A percentile compares a stretch with the other conserved stretches of the same genome.
These are phyloP conservation scores for Trematomus bernacchii DNA, from an alignment of 2,797 vertebrate genomes.

Conservation along the genomic window DNA sequence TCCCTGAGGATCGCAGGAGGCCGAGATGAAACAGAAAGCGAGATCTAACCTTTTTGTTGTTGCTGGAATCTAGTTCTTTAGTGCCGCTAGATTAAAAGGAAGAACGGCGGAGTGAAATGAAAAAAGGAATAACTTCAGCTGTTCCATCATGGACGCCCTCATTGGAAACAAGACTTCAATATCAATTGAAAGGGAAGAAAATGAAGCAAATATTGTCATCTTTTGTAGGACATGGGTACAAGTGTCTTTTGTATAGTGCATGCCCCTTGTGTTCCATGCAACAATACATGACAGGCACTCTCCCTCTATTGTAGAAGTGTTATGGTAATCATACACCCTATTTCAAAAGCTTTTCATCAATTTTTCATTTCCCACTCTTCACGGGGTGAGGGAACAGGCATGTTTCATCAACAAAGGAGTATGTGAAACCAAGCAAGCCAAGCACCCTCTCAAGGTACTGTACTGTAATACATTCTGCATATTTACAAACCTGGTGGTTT, in stretches of 20 bases:
- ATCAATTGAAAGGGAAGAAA: constrained; percentile 54
- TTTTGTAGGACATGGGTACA: constrained; percentile 62
- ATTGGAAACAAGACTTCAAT: constrained; percentile 58
- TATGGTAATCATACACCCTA: constrained; percentile 67
- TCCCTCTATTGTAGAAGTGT: constrained; percentile 50
- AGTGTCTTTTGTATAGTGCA: constrained; percentile 56
- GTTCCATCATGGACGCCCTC: constrained; percentile 52
- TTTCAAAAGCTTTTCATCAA: constrained; percentile 74
- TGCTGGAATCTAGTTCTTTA: constrained; percentile 77
- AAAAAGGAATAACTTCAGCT: constrained; percentile 64
- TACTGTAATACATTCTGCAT: constrained; percentile 59
- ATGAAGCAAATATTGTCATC: constrained; percentile 60
- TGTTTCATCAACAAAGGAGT: constrained; percentile 74
- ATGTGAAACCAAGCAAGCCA: constrained; percentile 53
- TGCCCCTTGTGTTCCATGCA: constrained; percentile 58
- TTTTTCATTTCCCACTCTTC: constrained; percentile 68
- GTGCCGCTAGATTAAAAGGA: constrained; percentile 81
- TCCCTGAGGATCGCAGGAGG: constrained; percentile 76
- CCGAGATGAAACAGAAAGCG: constrained; percentile 84
- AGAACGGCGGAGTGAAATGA: constrained; percentile 67
- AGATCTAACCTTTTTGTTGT: constrained; percentile 83
- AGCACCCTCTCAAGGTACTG: constrained; percentile 42
- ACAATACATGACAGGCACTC: constrained; percentile 56
- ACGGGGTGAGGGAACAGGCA: constrained; percentile 60
- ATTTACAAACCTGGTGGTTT: constrained; percentile 49